phyloP scores from a whole-genome alignment of 2,888 invertebrate species.

The Carcina quercana region DNA sequence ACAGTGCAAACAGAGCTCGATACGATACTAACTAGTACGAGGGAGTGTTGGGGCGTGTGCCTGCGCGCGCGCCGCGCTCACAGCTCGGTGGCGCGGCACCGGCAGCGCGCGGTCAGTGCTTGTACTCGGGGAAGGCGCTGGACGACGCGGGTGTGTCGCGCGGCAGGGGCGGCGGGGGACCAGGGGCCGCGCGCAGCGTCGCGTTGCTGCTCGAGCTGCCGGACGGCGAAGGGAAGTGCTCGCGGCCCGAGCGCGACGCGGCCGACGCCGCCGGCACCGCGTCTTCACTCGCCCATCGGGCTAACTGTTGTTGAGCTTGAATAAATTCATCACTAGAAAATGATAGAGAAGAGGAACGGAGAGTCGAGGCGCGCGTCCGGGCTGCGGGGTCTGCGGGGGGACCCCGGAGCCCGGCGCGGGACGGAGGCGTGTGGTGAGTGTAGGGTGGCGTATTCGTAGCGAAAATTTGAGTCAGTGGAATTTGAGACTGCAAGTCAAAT shows the following conservation, averaged over 20 bases:
- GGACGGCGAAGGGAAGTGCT: constrained; percentile 42
- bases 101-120: constrained; percentile 77
- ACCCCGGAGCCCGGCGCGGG: neutral
- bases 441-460: neutral
- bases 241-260: constrained; percentile 63
- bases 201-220: constrained; percentile 55
- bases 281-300: constrained; percentile 96
- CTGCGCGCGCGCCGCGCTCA: constrained; percentile 11
- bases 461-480: too few species aligned
- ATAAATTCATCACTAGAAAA: constrained; percentile 98
- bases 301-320: constrained; percentile 97
- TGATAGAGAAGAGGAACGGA: constrained; percentile 86
- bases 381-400: constrained; percentile 23
- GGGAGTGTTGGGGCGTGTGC: constrained; percentile 12
- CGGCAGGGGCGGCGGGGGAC: constrained; percentile 46
- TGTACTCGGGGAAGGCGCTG: constrained; percentile 80
- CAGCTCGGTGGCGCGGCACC: constrained; percentile 26
- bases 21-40: constrained; percentile 23
- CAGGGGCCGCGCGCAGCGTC: constrained; percentile 64
- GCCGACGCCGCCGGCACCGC: constrained; percentile 74
- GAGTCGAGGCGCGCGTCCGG: constrained; percentile 32
- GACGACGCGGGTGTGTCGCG: constrained; percentile 52
- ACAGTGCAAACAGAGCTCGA: constrained; percentile 40
- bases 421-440: neutral
- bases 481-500: too few species aligned